Base-by-base conservation (phyloP, 1,140 invertebrate species). In the Eueides isabella region DNA sequence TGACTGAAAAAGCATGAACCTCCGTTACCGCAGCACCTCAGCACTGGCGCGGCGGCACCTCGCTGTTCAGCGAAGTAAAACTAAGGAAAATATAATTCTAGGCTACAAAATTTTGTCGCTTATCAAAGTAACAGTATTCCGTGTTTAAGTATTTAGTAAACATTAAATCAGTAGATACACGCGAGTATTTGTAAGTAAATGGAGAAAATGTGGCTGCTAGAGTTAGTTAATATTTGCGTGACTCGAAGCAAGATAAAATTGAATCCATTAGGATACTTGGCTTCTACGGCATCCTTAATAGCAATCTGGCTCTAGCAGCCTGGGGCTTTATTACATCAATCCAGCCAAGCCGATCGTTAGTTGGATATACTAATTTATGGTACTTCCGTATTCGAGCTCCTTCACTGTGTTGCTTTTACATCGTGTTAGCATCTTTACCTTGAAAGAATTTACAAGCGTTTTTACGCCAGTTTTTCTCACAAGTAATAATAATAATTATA, bases 371-470 rank as follows among this genome's bases (percentile, higher is more conserved):
- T 86, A 84, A 84, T 81, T 66, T 85, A 80, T 77, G 78, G 62
- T 74, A 85, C 84, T 92, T 92, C 87, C 88, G 86, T 74, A 64
- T 89, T 85, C 79, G 74, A 75, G 79, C 76, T 71, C 85, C 88
- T 89, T 88, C 83, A 84, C 84, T 84, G 80, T 87, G 83, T 83
- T 77, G 74, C 81, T 86, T 83, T 85, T 80, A 84, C 80, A 82
- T 86, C 84, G 85, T 86, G 85, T 77, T 80, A 78, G 81, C 86
- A 84, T 85, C 88, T 88, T 90, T 80, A 87, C 88, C 89, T 91
- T 91, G 87, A 83, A 82, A 82, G 81, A 84, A 82, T 80, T 83
- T 82, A 82, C 78, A 85, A 79, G 72, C 67, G 74, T 87, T 89
- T 92, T 91, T 86, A 69, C 38, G 70, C 79, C 68, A 74, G 77